Percentiles rank a stretch among this genome's conserved stretches.
These are phyloP conservation scores for Furcula furcula DNA, from an alignment of 2,888 invertebrate species.

Conservation along the genomic window DNA sequence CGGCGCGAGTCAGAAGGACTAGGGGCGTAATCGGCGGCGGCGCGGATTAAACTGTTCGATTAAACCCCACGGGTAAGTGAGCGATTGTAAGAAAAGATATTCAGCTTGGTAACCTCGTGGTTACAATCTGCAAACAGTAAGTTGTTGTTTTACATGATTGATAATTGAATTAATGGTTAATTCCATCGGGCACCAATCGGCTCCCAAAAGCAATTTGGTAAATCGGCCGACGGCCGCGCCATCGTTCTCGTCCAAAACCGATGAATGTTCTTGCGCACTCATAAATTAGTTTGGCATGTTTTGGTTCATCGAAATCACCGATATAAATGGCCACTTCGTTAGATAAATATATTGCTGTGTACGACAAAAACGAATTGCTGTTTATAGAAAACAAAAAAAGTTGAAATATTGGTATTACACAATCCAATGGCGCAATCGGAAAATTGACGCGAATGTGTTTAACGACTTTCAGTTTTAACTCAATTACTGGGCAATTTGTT, in stretches of 20 bases:
- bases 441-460: conserved; percentile 6
- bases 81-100: too few species aligned
- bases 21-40: too few species aligned
- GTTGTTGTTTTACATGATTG: conserved; percentile 32
- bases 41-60: too few species aligned
- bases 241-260: conserved; percentile 28
- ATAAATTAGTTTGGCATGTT: conserved; percentile 37
- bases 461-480: conserved; percentile 5
- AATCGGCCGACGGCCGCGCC: conserved; percentile 32
- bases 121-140: background rate
- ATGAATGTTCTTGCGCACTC: conserved; percentile 40
- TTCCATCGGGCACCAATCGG: conserved; percentile 36
- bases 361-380: conserved; percentile 1
- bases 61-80: too few species aligned
- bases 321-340: conserved; percentile 27
- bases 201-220: conserved; percentile 42
- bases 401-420: too few species aligned
- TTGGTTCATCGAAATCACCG: conserved; percentile 31
- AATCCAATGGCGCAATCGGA: conserved; percentile 11
- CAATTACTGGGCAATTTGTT: conserved; percentile 5
- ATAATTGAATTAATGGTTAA: conserved; percentile 50
- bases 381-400: background rate
- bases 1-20: too few species aligned
- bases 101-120: too few species aligned
- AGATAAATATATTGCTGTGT: conserved; percentile 13